Conservation (phyloP, 1,140 invertebrate species). For the Ceratosolen fusciceps region DNA sequence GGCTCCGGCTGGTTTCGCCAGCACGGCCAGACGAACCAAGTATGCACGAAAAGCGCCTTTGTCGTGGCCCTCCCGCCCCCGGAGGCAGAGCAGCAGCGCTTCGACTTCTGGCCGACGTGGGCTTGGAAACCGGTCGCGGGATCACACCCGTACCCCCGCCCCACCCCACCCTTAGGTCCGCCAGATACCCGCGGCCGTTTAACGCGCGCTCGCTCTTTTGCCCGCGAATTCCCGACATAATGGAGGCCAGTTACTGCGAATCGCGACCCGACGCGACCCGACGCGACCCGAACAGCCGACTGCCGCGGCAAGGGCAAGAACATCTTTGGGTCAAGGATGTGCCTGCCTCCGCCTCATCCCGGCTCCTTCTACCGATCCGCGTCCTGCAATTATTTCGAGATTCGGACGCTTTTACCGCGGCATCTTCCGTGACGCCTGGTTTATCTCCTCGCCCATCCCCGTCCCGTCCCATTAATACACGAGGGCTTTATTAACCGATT, state of each 20-base stretch:
- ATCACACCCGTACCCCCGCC: neutral
- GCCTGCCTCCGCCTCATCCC: neutral
- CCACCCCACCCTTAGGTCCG: neutral
- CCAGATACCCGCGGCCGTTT: neutral
- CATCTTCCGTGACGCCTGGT: neutral
- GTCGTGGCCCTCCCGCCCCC: conserved; percentile 3
- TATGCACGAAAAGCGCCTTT: conserved; percentile 35
- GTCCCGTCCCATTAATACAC: no score
- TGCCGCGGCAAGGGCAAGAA: neutral
- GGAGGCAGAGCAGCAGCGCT: neutral
- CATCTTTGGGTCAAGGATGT: conserved; percentile 20
- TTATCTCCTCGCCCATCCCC: no score
- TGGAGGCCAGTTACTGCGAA: no score
- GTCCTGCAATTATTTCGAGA: neutral
- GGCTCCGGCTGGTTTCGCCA: conserved; percentile 6
- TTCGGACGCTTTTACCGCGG: no score
- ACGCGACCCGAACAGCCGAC: no score
- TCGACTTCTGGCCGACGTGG: conserved; percentile 22
- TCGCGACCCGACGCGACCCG: no score
- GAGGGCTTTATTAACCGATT: neutral
- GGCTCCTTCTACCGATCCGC: no score
- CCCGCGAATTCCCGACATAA: neutral
- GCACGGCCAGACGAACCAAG: neutral
- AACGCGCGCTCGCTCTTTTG: neutral
- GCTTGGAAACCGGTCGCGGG: conserved; percentile 30